Percentiles rank a stretch among this genome's conserved stretches.
phyloP scores from a whole-genome alignment of 2,113 vertebrate species.

The Microcebus griseorufus region DNA sequence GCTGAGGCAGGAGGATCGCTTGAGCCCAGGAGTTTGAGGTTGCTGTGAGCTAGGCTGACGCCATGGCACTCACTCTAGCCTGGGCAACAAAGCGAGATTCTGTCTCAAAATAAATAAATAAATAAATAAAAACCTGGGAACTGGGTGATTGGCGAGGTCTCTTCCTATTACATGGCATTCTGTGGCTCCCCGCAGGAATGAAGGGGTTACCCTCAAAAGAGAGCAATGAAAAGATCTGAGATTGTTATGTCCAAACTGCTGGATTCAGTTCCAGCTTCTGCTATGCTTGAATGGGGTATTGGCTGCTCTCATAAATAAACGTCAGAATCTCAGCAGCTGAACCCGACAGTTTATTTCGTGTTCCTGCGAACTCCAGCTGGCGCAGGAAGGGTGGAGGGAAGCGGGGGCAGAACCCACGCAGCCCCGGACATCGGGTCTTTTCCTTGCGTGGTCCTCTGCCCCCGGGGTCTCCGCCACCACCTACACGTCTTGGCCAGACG shows the following conservation, averaged over 20 bases:
- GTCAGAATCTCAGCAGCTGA: background rate
- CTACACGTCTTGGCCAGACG: background rate
- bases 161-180: background rate
- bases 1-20: no score
- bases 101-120: no score
- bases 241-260: background rate
- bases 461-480: background rate
- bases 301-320: background rate
- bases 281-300: background rate
- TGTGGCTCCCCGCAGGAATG: background rate
- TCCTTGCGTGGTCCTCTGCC: background rate
- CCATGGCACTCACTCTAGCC: no score
- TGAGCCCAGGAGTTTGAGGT: no score
- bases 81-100: no score
- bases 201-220: background rate
- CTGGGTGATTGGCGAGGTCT: background rate
- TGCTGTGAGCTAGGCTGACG: no score
- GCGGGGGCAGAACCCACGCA: no score
- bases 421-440: background rate
- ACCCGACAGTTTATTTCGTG: background rate
- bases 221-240: background rate
- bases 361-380: background rate
- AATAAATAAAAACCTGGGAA: background rate
- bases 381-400: background rate
- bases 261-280: background rate